Evolutionary conservation across 2,888 invertebrate species (phyloP).

Genomic region (Nebria salina): DNA sequence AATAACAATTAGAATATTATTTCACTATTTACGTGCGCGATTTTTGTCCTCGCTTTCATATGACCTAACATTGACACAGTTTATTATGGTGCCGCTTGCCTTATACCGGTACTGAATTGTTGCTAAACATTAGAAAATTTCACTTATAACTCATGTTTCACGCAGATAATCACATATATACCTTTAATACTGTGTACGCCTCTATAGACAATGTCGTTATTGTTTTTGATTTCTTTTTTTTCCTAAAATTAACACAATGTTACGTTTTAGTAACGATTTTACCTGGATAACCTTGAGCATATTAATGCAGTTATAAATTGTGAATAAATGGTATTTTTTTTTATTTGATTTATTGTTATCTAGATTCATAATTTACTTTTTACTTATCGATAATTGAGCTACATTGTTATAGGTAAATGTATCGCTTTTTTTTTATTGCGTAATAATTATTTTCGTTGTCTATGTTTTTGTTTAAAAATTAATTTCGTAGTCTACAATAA

Average conservation of each 20-base stretch:
- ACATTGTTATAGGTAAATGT: too few relatives aligned
- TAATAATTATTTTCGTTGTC: too few relatives aligned
- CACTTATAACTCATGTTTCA: slow-evolving; percentile 28
- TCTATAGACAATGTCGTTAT: slow-evolving; percentile 26
- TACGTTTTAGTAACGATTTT: not conserved
- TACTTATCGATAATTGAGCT: too few relatives aligned
- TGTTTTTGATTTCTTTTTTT: slow-evolving; percentile 20
- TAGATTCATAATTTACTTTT: not conserved
- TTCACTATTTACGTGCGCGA: slow-evolving; percentile 17
- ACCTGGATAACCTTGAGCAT: not conserved
- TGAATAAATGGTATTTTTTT: not conserved
- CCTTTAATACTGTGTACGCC: slow-evolving; percentile 14
- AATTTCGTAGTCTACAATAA: too few relatives aligned
- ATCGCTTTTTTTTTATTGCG: too few relatives aligned
- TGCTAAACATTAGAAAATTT: slow-evolving; percentile 45
- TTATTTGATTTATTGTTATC: not conserved
- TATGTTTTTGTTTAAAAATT: too few relatives aligned
- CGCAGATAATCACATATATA: slow-evolving; percentile 19
- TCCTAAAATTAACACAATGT: slow-evolving; percentile 4
- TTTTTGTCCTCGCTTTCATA: slow-evolving; percentile 44
- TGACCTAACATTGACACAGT: slow-evolving; percentile 47
- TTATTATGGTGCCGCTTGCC: slow-evolving; percentile 31
- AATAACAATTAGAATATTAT: not conserved
- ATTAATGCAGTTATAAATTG: not conserved
- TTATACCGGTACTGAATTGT: slow-evolving; percentile 17